Base-by-base conservation (phyloP, 2,888 invertebrate species). In the Volucella bombylans region DNA sequence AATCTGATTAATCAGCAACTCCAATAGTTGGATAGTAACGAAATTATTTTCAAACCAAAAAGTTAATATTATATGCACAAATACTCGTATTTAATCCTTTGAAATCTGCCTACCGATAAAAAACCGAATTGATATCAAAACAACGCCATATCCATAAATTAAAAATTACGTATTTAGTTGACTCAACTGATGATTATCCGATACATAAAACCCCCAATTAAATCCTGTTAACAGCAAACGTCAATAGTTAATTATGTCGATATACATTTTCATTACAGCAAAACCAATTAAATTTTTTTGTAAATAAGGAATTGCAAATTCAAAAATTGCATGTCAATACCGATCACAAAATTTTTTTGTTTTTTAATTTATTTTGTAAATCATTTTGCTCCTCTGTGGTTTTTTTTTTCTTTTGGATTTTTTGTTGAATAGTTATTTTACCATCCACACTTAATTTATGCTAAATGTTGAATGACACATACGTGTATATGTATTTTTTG, bases 391-490 rank as follows among this genome's bases (percentile, higher is more conserved):
- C 31, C 31, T 6, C 6, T 31, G 0, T 2, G 15, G 39, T 67
- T 50, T 10, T n/a, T 43, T 23, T 64, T 38, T 9, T 14, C 18
- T 57, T 31, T 31, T 31, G 31, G 4, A 31, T 31, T 31, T 31
- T 31, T 1, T 31, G 31, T 31, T 31, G 4, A 31, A 31, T 31
- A 31, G 31, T 31, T 6, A 31, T 31, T 31, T 31, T 31, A 31
- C 31, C 31, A 31, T 31, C 18, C 18, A 45, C 50, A 47, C 61
- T 62, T 71, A 39, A 62, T 81, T 68, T 73, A 15, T 52, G 68
- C 57, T 82, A 57, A 55, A 69, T 82, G 73, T 82, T 73, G 78
- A 82, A 82, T 68, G 72, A 82, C 39, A 72, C 52, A 49, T 72
- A 39, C 41, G 43, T 49, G 47, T 68, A 31, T 31, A 31, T 31